These are phyloP conservation scores for Drosophila willistoni DNA, from an alignment of 1,140 invertebrate genomes.

Conservation along the genomic window DNA sequence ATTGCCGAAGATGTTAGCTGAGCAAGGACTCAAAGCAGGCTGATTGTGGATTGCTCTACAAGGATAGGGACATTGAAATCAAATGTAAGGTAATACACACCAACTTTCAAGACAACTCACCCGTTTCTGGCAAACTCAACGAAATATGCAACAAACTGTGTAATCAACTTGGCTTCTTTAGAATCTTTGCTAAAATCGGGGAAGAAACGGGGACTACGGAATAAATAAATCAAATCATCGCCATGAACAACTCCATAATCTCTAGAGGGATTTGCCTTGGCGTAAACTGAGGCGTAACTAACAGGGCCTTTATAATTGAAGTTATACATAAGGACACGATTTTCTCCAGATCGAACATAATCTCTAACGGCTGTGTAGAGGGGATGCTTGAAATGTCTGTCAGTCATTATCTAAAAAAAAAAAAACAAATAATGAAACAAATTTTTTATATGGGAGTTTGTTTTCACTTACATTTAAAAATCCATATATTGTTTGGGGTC, in stretches of 20 bases:
- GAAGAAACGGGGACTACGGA: slow-evolving; percentile 60
- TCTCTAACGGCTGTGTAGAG: slow-evolving; percentile 47
- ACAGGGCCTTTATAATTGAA: slow-evolving; percentile 54
- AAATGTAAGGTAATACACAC: too few species aligned
- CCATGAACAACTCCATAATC: slow-evolving; percentile 66
- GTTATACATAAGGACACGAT: slow-evolving; percentile 54
- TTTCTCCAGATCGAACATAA: slow-evolving; percentile 36
- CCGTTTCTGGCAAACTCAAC: slow-evolving; percentile 15
- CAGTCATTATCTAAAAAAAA: slow-evolving; percentile 48
- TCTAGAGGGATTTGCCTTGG: slow-evolving; percentile 15
- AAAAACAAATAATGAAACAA: neutral
- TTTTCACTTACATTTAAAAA: slow-evolving; percentile 69
- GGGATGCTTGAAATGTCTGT: slow-evolving; percentile 62
- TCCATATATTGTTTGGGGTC: slow-evolving; percentile 43
- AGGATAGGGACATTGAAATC: too few species aligned
- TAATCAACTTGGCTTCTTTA: slow-evolving; percentile 34
- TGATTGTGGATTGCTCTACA: too few species aligned
- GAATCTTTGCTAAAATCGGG: slow-evolving; percentile 50
- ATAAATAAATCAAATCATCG: slow-evolving; percentile 70
- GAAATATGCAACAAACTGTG: neutral
- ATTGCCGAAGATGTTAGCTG: too few species aligned
- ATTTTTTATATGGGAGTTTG: neutral
- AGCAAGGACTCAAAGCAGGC: too few species aligned
- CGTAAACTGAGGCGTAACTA: slow-evolving; percentile 54
- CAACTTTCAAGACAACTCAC: neutral